Evolutionary conservation across 2,797 vertebrate genomes (phyloP).

Genomic region (Limosa lapponica): DNA sequence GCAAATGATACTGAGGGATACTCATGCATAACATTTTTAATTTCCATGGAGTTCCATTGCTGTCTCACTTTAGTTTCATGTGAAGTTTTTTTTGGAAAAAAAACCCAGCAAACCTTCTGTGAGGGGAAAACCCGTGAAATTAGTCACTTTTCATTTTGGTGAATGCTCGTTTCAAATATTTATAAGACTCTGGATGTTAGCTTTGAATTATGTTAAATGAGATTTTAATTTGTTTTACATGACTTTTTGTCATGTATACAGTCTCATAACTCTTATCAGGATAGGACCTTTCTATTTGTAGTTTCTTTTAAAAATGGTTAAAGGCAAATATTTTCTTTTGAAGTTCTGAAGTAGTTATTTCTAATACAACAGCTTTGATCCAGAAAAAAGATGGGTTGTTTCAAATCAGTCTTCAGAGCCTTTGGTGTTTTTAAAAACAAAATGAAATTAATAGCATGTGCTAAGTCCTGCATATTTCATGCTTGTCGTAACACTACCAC

Average conservation of each 20-base stretch:
- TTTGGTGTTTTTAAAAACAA: not conserved
- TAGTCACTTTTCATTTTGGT: not conserved
- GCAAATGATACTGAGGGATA: not conserved
- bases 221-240: not conserved
- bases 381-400: constrained; percentile 2
- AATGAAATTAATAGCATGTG: not conserved
- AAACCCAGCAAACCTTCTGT: not conserved
- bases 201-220: constrained; percentile 10
- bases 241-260: not conserved
- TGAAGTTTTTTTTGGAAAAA: not conserved
- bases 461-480: not conserved
- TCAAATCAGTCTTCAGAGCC: not conserved
- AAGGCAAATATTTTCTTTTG: not conserved
- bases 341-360: not conserved
- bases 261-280: not conserved
- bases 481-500: not conserved
- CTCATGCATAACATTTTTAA: not conserved
- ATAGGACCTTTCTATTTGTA: not conserved
- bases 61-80: not conserved
- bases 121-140: not conserved
- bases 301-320: not conserved
- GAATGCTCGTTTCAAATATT: not conserved
- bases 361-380: constrained; percentile 1
- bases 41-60: not conserved
- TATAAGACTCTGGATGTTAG: not conserved